Evolutionary conservation across 2,797 vertebrate species (phyloP).

Genomic region (Perodicticus potto): DNA sequence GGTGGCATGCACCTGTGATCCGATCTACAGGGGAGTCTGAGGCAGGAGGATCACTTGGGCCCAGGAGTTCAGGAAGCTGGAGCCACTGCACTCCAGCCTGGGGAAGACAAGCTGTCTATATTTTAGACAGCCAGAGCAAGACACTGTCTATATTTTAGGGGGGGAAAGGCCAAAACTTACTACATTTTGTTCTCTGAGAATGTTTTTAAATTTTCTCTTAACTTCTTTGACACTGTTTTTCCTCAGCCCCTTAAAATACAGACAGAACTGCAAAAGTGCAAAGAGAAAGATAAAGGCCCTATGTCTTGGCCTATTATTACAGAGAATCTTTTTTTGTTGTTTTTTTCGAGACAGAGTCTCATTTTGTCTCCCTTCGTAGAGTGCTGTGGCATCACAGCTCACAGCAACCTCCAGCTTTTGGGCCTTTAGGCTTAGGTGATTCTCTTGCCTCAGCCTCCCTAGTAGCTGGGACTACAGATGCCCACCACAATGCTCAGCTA

Average conservation of each 20-base stretch:
- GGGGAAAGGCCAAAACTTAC: background rate
- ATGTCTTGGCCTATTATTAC: rapidly evolving
- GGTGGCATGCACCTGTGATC: background rate
- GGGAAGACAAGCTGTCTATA: background rate
- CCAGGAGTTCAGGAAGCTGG: background rate
- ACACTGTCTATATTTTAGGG: background rate
- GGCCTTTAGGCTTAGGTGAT: too few species aligned
- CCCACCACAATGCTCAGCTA: too few species aligned
- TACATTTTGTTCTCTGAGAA: background rate
- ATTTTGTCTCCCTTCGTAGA: too few species aligned
- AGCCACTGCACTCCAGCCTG: background rate
- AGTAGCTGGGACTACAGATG: too few species aligned
- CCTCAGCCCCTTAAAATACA: background rate
- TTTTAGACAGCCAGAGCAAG: background rate
- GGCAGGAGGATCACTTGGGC: background rate
- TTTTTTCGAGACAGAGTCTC: too few species aligned
- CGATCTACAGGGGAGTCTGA: background rate
- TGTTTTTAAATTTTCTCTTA: background rate
- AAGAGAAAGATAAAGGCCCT: rapidly evolving
- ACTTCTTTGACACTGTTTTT: background rate
- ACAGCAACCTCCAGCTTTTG: too few species aligned
- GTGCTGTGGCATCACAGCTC: too few species aligned
- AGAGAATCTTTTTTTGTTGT: too few species aligned
- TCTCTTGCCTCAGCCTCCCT: too few species aligned
- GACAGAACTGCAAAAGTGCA: background rate